Evolutionary conservation across 2,113 vertebrate species (phyloP), one percentile per base, ranked within the genome.

Genomic region (Scortum barcoo): DNA sequence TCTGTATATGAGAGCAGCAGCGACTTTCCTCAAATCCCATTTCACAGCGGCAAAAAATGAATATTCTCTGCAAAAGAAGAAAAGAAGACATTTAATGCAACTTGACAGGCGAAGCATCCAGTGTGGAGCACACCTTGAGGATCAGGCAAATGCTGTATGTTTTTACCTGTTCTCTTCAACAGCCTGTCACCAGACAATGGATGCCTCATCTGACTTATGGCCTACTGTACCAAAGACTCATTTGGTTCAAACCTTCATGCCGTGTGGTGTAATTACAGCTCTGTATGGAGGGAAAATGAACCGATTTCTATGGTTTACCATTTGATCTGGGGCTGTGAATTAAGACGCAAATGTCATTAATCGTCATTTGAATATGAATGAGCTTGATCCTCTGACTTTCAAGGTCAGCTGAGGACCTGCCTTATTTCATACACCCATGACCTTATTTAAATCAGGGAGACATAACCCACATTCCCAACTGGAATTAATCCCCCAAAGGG

Each of bases 11-110:
- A 88, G 86, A 90, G 84, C 78, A 79, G 78, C 79, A 83, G 85
- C 16, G 20, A 80, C 87, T 89, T 83, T 46, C 42, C 44, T 85
- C 42, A 86, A 92, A 92, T 93, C 90, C 78, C 63, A 87, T 93
- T 92, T 92, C 91, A 91, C 85, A 80, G 80, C 5, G n/a, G 44
- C 57, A 42, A 81, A 81, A 89, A 81, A 71, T 12, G 30, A 87
- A 86, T 79, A 84, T 91, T 85, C 76, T 74, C 48, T 7, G 70
- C 58, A 76, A 73, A 81, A 68, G 56, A 86, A 81, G 78, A 88
- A 78, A 76, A 72, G 50, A 78, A 71, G 51, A 85, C 33, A 16
- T 83, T 90, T 86, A 92, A 93, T 85, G 67, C 54, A 51, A 63
- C 60, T 46, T 79, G 86, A 92, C 85, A 91, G 77, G 81, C 53